A percentile compares a stretch with the other conserved stretches of the same genome.
Conservation (phyloP, 2,888 invertebrate species). For the Melinaea menophilus region DNA sequence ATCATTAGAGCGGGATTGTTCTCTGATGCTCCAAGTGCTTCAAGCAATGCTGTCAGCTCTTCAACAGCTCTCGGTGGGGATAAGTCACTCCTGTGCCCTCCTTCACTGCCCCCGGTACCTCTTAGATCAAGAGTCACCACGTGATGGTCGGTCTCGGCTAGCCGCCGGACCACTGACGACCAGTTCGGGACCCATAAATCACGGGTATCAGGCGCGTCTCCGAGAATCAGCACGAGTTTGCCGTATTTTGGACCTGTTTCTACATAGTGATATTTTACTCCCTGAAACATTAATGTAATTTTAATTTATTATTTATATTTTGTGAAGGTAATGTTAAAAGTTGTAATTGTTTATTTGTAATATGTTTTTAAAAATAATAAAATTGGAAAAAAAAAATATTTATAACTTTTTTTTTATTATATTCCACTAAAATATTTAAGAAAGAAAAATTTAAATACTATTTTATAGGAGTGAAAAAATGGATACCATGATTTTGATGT, state of each 20-base stretch:
- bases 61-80: slow-evolving; percentile 62
- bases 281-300: slow-evolving; percentile 43
- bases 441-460: slow-evolving; percentile 4
- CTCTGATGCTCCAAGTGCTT: slow-evolving; percentile 58
- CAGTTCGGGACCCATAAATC: slow-evolving; percentile 61
- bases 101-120: slow-evolving; percentile 67
- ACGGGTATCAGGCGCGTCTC: slow-evolving; percentile 63
- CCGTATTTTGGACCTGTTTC: slow-evolving; percentile 64
- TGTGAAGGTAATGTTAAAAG: not conserved
- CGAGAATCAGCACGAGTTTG: slow-evolving; percentile 56
- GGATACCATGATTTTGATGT: slow-evolving; percentile 68
- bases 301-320: slow-evolving; percentile 2
- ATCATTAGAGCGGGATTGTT: slow-evolving; percentile 57
- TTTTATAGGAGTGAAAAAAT: not conserved
- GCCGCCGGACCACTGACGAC: slow-evolving; percentile 50
- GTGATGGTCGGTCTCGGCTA: slow-evolving; percentile 57
- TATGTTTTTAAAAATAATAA: not conserved
- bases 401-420: not conserved
- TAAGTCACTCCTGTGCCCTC: slow-evolving; percentile 54
- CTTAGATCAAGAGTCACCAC: slow-evolving; percentile 66
- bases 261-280: slow-evolving; percentile 72
- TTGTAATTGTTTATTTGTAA: not conserved
- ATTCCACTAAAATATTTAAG: not conserved
- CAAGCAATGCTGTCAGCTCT: slow-evolving; percentile 55
- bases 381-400: not conserved